Evolutionary conservation across 2,113 vertebrate genomes (phyloP).

Genomic region (Monopterus albus): DNA sequence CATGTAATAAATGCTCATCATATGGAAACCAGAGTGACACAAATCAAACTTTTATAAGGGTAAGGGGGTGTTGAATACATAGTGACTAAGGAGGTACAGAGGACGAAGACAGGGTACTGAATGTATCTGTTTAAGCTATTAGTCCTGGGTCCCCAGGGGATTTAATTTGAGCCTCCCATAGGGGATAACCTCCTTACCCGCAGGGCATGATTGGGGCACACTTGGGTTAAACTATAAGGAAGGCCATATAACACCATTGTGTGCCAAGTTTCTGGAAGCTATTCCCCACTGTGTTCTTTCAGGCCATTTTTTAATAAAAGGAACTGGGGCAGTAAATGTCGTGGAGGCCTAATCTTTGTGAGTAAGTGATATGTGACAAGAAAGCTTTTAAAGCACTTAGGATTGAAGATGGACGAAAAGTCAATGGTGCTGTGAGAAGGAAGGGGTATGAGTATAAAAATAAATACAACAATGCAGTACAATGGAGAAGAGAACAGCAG

Average conservation of each 20-base stretch:
- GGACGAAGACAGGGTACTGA: constrained; percentile 54
- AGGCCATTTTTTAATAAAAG: constrained; percentile 54
- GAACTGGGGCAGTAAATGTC: constrained; percentile 67
- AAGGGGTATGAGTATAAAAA: constrained; percentile 75
- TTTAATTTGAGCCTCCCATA: constrained; percentile 73
- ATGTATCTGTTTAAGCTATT: constrained; percentile 71
- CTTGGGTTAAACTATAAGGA: constrained; percentile 72
- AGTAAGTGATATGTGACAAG: constrained; percentile 74
- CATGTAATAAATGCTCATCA: constrained; percentile 52
- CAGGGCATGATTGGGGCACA: constrained; percentile 68
- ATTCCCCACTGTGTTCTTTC: constrained; percentile 50
- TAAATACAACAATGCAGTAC: constrained; percentile 67
- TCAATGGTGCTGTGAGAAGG: constrained; percentile 56
- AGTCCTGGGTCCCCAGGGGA: constrained; percentile 57
- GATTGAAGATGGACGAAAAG: constrained; percentile 63
- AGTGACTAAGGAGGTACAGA: constrained; percentile 50
- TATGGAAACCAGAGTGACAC: constrained; percentile 36
- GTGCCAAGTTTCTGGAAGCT: constrained; percentile 62
- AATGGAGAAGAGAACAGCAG: constrained; percentile 68
- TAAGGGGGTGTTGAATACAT: constrained; percentile 52
- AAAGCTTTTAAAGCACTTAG: constrained; percentile 73
- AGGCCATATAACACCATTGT: constrained; percentile 68
- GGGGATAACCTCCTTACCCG: constrained; percentile 69
- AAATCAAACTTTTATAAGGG: constrained; percentile 68
- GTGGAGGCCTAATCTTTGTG: constrained; percentile 60